These are phyloP conservation scores for Bombyx mori DNA, from an alignment of 1,140 invertebrate genomes.

Conservation along the genomic window ASM3026992v2 NC_085119.1:9656501-9657000, in stretches of 20 bases:
- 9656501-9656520: slow-evolving; percentile 81
- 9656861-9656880: slow-evolving; percentile 49
- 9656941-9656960: slow-evolving; percentile 53
- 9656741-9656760: slow-evolving; percentile 12
- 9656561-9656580: slow-evolving; percentile 89
- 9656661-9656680: slow-evolving; percentile 99
- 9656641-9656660: slow-evolving; percentile 97
- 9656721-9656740: slow-evolving; percentile 87
- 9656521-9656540: slow-evolving; percentile 97
- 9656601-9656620: slow-evolving; percentile 94
- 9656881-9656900: slow-evolving; percentile 44
- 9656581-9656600: slow-evolving; percentile 95
- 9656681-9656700: slow-evolving; percentile 98
- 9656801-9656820: slow-evolving; percentile 15
- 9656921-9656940: slow-evolving; percentile 52
- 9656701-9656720: slow-evolving; percentile 96
- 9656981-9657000: no score
- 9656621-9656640: slow-evolving; percentile 96
- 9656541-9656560: slow-evolving; percentile 92
- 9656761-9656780: slow-evolving; percentile 48
- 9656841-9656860: slow-evolving; percentile 10
- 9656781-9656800: slow-evolving; percentile 55
- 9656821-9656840: background rate
- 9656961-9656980: slow-evolving; percentile 52
- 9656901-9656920: slow-evolving; percentile 53